Evolutionary conservation across 2,113 vertebrate species (phyloP).

Genomic region (Callionymus lyra): DNA sequence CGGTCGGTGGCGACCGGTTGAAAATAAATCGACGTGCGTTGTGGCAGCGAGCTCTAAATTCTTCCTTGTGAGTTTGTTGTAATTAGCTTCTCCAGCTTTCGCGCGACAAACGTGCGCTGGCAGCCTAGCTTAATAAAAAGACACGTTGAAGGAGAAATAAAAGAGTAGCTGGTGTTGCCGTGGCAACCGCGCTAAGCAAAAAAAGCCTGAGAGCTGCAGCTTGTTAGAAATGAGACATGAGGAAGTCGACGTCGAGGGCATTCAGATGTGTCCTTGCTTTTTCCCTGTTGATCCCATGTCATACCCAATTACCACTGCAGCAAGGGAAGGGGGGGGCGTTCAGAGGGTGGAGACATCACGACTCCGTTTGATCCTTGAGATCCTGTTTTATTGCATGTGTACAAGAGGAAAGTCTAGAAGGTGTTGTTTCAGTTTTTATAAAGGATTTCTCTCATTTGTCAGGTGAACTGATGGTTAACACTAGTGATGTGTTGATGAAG

Average conservation of each 20-base stretch:
- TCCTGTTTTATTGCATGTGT: too few species aligned
- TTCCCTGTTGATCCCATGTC: conserved; percentile 60
- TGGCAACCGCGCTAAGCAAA: conserved; percentile 50
- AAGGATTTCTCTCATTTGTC: neutral
- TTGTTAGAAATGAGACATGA: conserved; percentile 43
- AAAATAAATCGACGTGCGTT: too few species aligned
- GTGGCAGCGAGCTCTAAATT: too few species aligned
- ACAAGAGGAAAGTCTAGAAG: too few species aligned
- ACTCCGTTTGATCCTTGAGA: too few species aligned
- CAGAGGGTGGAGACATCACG: neutral
- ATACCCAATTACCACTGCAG: conserved; percentile 60
- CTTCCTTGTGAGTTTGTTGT: conserved; percentile 23
- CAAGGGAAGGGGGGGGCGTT: neutral
- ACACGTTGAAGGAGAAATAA: conserved; percentile 25
- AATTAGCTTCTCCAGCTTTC: conserved; percentile 47
- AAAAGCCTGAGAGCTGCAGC: conserved; percentile 41
- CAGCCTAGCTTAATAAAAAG: conserved; percentile 57
- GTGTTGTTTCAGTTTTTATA: too few species aligned
- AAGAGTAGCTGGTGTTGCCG: conserved; percentile 55
- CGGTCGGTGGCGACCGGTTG: too few species aligned
- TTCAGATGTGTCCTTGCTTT: conserved; percentile 50
- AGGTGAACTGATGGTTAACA: neutral
- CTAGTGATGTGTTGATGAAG: too few species aligned
- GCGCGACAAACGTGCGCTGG: conserved; percentile 8
- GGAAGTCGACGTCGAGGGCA: conserved; percentile 40